A percentile compares a stretch with the other conserved stretches of the same genome.
phyloP scores from a whole-genome alignment of 30 jellyfish, hydroid and myxozoan genomes.

The Turritopsis rubra region DNA sequence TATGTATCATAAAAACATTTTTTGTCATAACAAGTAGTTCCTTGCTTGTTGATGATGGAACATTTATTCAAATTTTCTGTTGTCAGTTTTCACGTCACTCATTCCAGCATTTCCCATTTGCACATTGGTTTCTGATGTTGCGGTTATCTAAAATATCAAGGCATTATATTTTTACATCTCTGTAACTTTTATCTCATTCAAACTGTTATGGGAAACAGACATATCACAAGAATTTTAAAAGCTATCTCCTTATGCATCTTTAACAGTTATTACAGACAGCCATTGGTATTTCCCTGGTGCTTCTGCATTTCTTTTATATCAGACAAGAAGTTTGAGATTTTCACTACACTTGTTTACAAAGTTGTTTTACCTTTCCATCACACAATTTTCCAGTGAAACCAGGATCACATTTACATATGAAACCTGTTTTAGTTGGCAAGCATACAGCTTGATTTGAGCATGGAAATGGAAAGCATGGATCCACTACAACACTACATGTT shows the following conservation, averaged over 20 bases:
- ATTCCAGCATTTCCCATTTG: neutral
- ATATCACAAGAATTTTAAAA: too few relatives aligned
- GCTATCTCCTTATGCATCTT: too few relatives aligned
- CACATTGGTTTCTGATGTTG: neutral
- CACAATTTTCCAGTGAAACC: constrained; percentile 3
- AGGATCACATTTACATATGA: constrained; percentile 8
- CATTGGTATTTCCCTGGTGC: too few relatives aligned
- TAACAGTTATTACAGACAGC: too few relatives aligned
- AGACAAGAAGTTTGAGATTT: too few relatives aligned
- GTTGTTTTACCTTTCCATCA: neutral
- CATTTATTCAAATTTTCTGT: neutral
- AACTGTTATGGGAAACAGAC: neutral
- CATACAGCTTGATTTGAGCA: constrained; percentile 9
- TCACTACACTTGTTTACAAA: too few relatives aligned
- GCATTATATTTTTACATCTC: neutral
- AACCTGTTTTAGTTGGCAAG: constrained; percentile 10
- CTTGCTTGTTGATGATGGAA: neutral
- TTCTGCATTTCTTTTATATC: too few relatives aligned
- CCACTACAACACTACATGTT: neutral
- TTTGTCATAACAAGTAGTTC: too few relatives aligned
- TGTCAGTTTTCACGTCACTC: neutral
- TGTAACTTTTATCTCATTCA: neutral
- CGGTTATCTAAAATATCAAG: neutral
- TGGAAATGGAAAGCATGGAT: neutral
- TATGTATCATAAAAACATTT: too few relatives aligned